Evolutionary conservation across 2,888 invertebrate species (phyloP).

Genomic region (Parasteatoda lunata): DNA sequence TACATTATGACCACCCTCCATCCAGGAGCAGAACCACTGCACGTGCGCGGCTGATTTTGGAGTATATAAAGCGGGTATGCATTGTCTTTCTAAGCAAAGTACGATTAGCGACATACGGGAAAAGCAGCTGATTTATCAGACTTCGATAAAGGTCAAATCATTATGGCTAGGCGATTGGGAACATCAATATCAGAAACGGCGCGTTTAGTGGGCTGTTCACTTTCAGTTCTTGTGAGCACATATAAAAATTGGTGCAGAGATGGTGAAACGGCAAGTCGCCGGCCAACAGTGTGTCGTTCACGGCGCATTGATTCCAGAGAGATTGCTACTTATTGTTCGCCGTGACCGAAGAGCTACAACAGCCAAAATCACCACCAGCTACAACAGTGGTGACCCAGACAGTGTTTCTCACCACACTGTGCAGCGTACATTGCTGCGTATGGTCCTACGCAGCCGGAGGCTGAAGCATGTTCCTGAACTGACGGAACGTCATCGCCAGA

Average conservation of each 20-base stretch:
- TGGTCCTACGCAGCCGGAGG: background rate
- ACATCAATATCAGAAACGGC: background rate
- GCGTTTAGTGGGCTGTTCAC: background rate
- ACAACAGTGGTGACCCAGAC: no score
- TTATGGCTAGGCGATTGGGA: background rate
- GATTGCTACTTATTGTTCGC: background rate
- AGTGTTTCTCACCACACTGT: background rate
- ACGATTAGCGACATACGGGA: background rate
- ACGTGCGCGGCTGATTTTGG: background rate
- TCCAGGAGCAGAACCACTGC: background rate
- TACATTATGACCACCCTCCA: conserved; percentile 14
- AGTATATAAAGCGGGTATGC: background rate
- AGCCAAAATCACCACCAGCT: no score
- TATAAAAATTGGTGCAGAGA: background rate
- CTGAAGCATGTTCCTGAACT: background rate
- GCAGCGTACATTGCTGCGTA: conserved; percentile 6
- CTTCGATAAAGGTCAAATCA: background rate
- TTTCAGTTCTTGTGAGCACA: background rate
- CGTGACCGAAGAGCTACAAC: background rate
- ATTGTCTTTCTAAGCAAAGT: background rate
- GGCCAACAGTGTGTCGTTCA: background rate
- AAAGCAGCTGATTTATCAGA: background rate
- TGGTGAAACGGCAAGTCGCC: background rate
- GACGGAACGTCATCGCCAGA: background rate
- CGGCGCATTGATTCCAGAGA: background rate